A percentile compares a stretch with the other conserved stretches of the same genome.
phyloP scores from a whole-genome alignment of 2,888 invertebrate species.

The Argyra leucocephala region DNA sequence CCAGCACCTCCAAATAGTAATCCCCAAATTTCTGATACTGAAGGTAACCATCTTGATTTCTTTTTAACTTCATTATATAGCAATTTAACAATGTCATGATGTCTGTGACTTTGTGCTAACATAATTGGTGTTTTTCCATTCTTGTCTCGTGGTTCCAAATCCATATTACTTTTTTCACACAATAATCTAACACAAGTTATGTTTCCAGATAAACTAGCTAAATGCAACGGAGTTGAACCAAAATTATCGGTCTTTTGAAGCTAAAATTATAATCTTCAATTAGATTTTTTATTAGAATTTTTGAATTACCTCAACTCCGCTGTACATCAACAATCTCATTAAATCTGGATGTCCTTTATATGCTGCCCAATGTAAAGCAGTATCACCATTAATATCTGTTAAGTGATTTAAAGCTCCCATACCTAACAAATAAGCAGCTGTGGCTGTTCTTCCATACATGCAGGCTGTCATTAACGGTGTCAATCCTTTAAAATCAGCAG shows the following conservation, averaged over 20 bases:
- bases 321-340: slow-evolving; percentile 78
- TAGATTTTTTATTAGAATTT: no score
- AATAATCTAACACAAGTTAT: slow-evolving; percentile 75
- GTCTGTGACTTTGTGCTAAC: slow-evolving; percentile 79
- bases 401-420: slow-evolving; percentile 80
- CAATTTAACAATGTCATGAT: slow-evolving; percentile 72
- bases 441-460: slow-evolving; percentile 85
- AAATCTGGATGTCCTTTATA: slow-evolving; percentile 86
- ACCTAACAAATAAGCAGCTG: slow-evolving; percentile 80
- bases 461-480: slow-evolving; percentile 87
- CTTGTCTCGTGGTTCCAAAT: slow-evolving; percentile 77
- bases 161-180: slow-evolving; percentile 84
- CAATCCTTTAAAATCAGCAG: slow-evolving; percentile 74
- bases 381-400: slow-evolving; percentile 86
- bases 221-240: slow-evolving; percentile 82
- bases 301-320: slow-evolving; percentile 60
- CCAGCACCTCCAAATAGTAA: slow-evolving; percentile 83
- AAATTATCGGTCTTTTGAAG: slow-evolving; percentile 83
- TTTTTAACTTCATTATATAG: slow-evolving; percentile 74
- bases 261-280: neutral
- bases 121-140: slow-evolving; percentile 87
- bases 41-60: slow-evolving; percentile 76
- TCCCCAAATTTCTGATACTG: slow-evolving; percentile 79
- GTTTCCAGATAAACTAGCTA: slow-evolving; percentile 82
- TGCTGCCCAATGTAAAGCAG: slow-evolving; percentile 88